These are phyloP conservation scores for Stylophora pistillata DNA, from an alignment of 64 coral and sea anemone species.

Conservation along the genomic window DNA sequence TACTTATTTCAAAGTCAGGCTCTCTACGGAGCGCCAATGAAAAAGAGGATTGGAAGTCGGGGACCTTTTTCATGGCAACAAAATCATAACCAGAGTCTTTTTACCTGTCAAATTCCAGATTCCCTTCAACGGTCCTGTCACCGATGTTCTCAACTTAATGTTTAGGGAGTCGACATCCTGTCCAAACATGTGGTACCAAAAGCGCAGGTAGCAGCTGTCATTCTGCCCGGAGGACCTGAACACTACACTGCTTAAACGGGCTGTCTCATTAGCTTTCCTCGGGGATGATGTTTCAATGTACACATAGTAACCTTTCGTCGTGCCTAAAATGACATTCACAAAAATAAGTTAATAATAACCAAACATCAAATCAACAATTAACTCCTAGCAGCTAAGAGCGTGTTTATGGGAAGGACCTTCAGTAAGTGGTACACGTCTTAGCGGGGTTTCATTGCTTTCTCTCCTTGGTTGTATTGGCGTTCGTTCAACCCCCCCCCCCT, in stretches of 20 bases:
- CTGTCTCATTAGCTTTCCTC: constrained; percentile 80
- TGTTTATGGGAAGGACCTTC: too few relatives aligned
- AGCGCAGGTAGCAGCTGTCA: constrained; percentile 77
- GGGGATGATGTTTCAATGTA: constrained; percentile 94
- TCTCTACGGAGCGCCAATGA: neutral
- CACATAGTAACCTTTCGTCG: constrained; percentile 81
- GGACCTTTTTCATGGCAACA: too few relatives aligned
- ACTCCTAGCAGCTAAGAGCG: too few relatives aligned
- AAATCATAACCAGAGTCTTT: neutral
- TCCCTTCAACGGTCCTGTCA: constrained; percentile 56
- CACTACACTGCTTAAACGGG: constrained; percentile 84
- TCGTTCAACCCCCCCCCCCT: too few relatives aligned
- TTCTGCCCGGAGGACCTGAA: constrained; percentile 53
- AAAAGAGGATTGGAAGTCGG: too few relatives aligned
- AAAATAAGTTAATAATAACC: neutral
- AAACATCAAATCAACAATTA: neutral
- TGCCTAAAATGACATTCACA: constrained; percentile 33
- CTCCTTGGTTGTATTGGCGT: too few relatives aligned
- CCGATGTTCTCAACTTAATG: constrained; percentile 64
- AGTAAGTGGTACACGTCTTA: too few relatives aligned
- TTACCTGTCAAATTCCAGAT: constrained; percentile 89
- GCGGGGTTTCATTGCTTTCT: too few relatives aligned
- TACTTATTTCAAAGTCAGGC: too few relatives aligned
- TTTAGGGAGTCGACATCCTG: constrained; percentile 74
- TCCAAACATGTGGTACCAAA: constrained; percentile 99